Evolutionary conservation across 2,888 invertebrate genomes (phyloP), one percentile per base, ranked within the genome.

Genomic region (Chrysodeixis includens): DNA sequence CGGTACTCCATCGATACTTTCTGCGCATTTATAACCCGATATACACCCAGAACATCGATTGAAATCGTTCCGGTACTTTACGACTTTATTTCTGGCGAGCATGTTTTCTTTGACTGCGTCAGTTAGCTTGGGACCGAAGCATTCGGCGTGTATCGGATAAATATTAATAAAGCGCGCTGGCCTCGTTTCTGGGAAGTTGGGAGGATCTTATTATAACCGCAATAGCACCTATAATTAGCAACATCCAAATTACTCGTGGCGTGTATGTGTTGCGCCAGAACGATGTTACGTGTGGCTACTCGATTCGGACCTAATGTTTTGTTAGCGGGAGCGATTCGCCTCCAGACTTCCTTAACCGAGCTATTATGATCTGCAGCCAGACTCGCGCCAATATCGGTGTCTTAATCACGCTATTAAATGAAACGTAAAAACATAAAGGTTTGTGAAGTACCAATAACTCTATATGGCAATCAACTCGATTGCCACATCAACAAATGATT

Each of bases 171-270:
- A 94, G 90, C 93, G 86, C 87, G 85, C 79, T 91, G 94, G 93
- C 95, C 95, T 93, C 94, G 92, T 92, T 95, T 94, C 95, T 93
- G 92, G 92, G 94, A 94, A 95, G 93, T 93, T 91, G 91, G 91
- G 93, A 92, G 91, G 91, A 94, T 95, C 95, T 95, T 95, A 95
- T 94, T 94, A 93, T 95, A 95, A 95, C 94, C 94, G 95, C 94
- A 94, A 95, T 93, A 94, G 92, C 93, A 91, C 93, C 94, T 94
- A 95, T 95, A 95, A 94, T 94, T 94, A 95, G 94, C 92, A 90
- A 85, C 92, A 92, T 92, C 90, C 90, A 92, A 93, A 93, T 94
- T 93, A 93, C 92, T 88, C 91, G 91, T 86, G 91, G 88, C 91
- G 89, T 90, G 86, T 91, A 90, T 88, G 89, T 83, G 88, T 88